Percentiles rank a stretch among this genome's conserved stretches.
These are phyloP conservation scores for Hemiprocne comata DNA, from an alignment of 2,113 vertebrate species.

Conservation along the genomic window DNA sequence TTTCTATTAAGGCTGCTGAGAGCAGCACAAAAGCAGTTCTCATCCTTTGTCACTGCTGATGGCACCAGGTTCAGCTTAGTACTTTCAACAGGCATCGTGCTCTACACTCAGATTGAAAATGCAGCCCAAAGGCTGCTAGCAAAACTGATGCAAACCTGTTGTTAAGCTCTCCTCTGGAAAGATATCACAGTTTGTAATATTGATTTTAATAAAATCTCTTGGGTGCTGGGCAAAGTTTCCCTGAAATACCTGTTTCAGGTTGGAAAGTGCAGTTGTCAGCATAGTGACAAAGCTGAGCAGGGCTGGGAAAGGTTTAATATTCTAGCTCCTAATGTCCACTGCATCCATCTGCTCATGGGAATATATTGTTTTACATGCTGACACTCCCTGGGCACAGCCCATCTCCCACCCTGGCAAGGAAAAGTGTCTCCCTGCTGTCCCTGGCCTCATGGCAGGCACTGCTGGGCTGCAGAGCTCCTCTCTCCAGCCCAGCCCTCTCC, in stretches of 20 bases:
- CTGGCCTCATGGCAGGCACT: not conserved
- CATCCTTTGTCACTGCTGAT: conserved; percentile 24
- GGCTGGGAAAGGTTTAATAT: not conserved
- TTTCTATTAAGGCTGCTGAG: conserved; percentile 30
- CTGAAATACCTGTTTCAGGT: conserved; percentile 9
- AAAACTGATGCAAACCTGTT: conserved; percentile 5
- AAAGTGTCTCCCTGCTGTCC: not conserved
- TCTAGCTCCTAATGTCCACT: not conserved
- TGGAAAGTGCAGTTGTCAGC: not conserved
- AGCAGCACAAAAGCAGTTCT: conserved; percentile 25
- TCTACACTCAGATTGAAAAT: not conserved
- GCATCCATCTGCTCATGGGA: not conserved
- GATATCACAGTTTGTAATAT: not conserved
- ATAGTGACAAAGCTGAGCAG: not conserved
- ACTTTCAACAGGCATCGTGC: not conserved
- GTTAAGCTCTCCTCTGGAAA: conserved; percentile 10
- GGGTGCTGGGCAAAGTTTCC: not conserved
- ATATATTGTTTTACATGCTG: not conserved
- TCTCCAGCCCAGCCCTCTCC: not conserved
- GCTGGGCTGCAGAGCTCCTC: not conserved
- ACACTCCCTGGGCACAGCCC: not conserved
- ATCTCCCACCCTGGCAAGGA: not conserved
- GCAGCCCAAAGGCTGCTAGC: not conserved
- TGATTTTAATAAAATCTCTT: not conserved
- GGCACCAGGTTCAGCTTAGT: conserved; percentile 44